These are phyloP conservation scores for Whitmania pigra DNA, from an alignment of 1,140 invertebrate species.

Conservation along the genomic window DNA sequence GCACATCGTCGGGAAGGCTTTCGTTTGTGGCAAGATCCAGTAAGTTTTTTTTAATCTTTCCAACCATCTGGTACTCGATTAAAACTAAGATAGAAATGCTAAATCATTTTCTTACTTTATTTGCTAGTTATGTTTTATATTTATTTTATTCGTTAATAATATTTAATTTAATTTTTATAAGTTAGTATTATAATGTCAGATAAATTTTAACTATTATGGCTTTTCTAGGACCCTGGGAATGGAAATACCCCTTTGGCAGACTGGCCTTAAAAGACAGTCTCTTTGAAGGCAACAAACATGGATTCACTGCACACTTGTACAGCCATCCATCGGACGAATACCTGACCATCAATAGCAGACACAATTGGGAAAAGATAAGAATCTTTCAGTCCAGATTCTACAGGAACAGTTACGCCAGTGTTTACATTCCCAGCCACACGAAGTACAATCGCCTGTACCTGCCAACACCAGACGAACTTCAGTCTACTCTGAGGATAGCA, in stretches of 20 bases:
- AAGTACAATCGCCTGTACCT: constrained; percentile 39
- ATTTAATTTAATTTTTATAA: too few relatives aligned
- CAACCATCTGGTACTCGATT: too few relatives aligned
- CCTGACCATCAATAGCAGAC: constrained; percentile 36
- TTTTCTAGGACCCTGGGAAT: constrained; percentile 20
- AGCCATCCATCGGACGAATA: constrained; percentile 49
- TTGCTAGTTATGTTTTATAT: too few relatives aligned
- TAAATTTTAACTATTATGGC: neutral
- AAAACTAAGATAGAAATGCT: too few relatives aligned
- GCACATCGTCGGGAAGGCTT: constrained; percentile 34
- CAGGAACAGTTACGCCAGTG: constrained; percentile 32
- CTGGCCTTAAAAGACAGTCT: constrained; percentile 34
- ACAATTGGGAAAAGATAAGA: constrained; percentile 32
- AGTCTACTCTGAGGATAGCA: constrained; percentile 39
- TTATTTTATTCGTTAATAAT: too few relatives aligned
- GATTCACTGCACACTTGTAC: constrained; percentile 72
- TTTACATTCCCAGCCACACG: constrained; percentile 39
- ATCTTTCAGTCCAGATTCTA: constrained; percentile 25
- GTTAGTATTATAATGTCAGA: neutral
- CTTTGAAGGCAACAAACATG: constrained; percentile 65
- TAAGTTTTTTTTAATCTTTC: constrained; percentile 25
- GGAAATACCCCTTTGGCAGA: constrained; percentile 25
- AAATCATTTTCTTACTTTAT: too few relatives aligned
- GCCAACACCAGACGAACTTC: constrained; percentile 40
- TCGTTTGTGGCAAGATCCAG: constrained; percentile 35